A percentile compares a stretch with the other conserved stretches of the same genome.
These are phyloP conservation scores for Cinara cedri DNA, from an alignment of 2,888 invertebrate genomes.

Conservation along the genomic window DNA sequence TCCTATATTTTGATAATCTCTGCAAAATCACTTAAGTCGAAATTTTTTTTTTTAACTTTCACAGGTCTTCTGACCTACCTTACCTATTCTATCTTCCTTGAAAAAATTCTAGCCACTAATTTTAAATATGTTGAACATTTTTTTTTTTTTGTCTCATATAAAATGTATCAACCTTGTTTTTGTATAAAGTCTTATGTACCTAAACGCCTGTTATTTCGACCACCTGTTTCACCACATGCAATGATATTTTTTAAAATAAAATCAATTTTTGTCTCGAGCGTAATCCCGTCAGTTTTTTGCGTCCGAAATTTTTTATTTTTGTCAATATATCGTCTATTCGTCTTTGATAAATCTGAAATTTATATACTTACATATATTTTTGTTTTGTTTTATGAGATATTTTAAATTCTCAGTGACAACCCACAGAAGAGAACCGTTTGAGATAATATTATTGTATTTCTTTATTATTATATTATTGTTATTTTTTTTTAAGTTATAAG, in stretches of 20 bases:
- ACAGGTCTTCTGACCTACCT: too few relatives aligned
- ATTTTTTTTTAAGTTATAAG: background rate
- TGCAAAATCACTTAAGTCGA: too few relatives aligned
- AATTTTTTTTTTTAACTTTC: too few relatives aligned
- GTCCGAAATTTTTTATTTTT: background rate
- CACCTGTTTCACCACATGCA: too few relatives aligned
- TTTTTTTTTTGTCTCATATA: too few relatives aligned
- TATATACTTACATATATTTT: too few relatives aligned
- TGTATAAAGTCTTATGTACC: background rate
- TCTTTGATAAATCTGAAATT: constrained; percentile 6
- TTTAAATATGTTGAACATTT: too few relatives aligned
- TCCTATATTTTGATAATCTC: too few relatives aligned
- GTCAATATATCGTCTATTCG: background rate
- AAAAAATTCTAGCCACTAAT: too few relatives aligned
- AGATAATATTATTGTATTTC: background rate
- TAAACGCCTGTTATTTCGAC: background rate
- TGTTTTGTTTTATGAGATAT: background rate
- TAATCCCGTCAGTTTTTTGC: background rate
- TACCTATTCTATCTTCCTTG: too few relatives aligned
- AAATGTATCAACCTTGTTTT: too few relatives aligned
- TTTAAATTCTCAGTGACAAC: constrained; percentile 25
- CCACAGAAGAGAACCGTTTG: background rate
- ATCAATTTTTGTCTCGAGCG: background rate
- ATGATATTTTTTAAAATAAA: background rate
- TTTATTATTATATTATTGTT: background rate